These are phyloP conservation scores for Nephrocerus scutellatus DNA, from an alignment of 2,888 invertebrate genomes.

Conservation along the genomic window DNA sequence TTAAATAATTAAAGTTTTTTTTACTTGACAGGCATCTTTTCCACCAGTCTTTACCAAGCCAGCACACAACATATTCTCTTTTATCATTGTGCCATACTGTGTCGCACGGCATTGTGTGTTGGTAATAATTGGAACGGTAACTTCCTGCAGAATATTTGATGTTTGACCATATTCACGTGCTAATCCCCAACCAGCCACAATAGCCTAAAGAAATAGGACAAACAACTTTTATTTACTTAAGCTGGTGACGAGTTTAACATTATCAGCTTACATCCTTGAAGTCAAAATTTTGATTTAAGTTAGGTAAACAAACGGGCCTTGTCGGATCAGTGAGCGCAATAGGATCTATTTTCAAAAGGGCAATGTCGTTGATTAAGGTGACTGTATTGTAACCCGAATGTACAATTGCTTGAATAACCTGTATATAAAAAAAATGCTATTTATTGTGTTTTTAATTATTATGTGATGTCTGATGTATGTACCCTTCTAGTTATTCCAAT, in stretches of 20 bases:
- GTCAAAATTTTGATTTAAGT: conserved; percentile 33
- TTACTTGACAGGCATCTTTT: conserved; percentile 44
- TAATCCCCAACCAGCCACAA: conserved; percentile 44
- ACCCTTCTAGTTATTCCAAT: conserved; percentile 34
- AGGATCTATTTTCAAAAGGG: conserved; percentile 33
- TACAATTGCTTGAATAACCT: conserved; percentile 30
- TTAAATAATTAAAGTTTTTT: too few species aligned
- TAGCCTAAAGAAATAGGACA: conserved; percentile 22
- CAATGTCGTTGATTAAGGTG: conserved; percentile 40
- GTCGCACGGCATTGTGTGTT: conserved; percentile 40
- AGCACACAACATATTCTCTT: conserved; percentile 43
- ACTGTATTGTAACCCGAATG: conserved; percentile 34
- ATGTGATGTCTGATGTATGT: conserved; percentile 14
- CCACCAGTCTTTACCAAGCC: conserved; percentile 38
- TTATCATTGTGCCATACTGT: conserved; percentile 37
- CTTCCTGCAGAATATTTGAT: conserved; percentile 37
- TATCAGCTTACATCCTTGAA: conserved; percentile 26
- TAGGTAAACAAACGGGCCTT: conserved; percentile 40
- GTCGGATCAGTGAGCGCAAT: conserved; percentile 34
- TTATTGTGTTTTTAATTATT: neutral
- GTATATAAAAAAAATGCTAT: neutral
- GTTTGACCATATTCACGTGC: conserved; percentile 32
- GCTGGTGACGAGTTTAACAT: neutral
- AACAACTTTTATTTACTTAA: neutral
- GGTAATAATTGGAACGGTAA: conserved; percentile 39